Evolutionary conservation across 1,140 invertebrate genomes (phyloP).

Genomic region (Pogonomyrmex barbatus): DNA sequence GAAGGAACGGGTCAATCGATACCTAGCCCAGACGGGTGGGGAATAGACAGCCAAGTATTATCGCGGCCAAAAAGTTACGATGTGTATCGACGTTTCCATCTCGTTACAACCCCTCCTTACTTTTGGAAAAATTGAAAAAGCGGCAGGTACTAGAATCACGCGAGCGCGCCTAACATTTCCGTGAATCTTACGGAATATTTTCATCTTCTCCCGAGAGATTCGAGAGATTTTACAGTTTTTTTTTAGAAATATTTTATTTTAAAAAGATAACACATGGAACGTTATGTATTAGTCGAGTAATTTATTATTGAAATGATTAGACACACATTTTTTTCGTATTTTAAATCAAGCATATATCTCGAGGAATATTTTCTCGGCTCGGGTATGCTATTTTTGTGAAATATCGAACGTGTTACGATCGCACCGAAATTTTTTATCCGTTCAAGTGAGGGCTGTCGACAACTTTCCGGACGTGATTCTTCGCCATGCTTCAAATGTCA

Average conservation of each 20-base stretch:
- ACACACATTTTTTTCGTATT: background rate
- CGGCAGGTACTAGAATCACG: background rate
- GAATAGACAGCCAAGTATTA: slow-evolving; percentile 50
- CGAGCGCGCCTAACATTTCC: background rate
- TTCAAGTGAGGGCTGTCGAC: slow-evolving; percentile 24
- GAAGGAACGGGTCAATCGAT: slow-evolving; percentile 76
- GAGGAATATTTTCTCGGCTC: background rate
- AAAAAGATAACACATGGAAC: slow-evolving; percentile 7
- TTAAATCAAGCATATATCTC: background rate
- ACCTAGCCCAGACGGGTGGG: slow-evolving; percentile 72
- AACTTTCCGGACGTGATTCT: background rate
- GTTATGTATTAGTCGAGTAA: background rate
- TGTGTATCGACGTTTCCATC: slow-evolving; percentile 33
- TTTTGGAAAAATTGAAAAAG: slow-evolving; percentile 53
- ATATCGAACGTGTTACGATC: background rate
- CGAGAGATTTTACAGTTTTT: background rate
- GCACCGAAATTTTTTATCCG: slow-evolving; percentile 15
- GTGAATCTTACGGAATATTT: background rate
- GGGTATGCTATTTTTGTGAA: background rate
- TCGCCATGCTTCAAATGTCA: slow-evolving; percentile 1
- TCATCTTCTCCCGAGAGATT: background rate
- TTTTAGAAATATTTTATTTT: background rate
- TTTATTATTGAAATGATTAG: background rate
- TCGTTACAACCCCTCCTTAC: slow-evolving; percentile 38
- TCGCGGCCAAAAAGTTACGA: slow-evolving; percentile 43